phyloP scores from a whole-genome alignment of 2,888 invertebrate genomes.

The Steinernema hermaphroditum region DNA sequence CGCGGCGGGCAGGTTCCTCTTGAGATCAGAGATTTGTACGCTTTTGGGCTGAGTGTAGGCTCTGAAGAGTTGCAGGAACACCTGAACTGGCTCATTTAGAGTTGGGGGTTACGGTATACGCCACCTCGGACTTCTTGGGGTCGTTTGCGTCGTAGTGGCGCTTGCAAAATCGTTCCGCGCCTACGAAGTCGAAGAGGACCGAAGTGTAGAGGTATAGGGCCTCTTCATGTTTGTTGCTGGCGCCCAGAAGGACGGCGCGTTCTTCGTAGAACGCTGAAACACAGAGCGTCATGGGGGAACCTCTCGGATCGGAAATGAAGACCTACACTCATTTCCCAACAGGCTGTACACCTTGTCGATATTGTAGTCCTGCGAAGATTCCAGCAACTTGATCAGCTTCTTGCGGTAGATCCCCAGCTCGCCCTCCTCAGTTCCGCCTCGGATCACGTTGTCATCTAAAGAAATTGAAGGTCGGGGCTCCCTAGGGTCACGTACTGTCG shows the following conservation, averaged over 20 bases:
- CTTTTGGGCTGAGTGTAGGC: constrained; percentile 72
- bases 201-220: constrained; percentile 89
- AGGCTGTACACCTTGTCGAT: constrained; percentile 55
- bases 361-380: constrained; percentile 52
- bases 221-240: constrained; percentile 86
- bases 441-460: constrained; percentile 67
- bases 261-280: constrained; percentile 80
- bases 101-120: constrained; percentile 9
- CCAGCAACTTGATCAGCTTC: constrained; percentile 71
- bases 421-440: constrained; percentile 69
- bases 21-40: constrained; percentile 31
- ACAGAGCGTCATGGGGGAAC: constrained; percentile 21
- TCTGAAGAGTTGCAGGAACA: constrained; percentile 74
- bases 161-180: constrained; percentile 81
- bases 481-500: constrained; percentile 66
- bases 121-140: constrained; percentile 54
- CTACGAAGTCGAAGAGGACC: constrained; percentile 79
- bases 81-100: constrained; percentile 67
- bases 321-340: constrained; percentile 50
- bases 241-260: constrained; percentile 87
- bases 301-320: too few relatives aligned
- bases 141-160: constrained; percentile 57
- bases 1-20: constrained; percentile 61
- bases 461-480: too few relatives aligned
- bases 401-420: constrained; percentile 72